Percentiles rank a stretch among this genome's conserved stretches.
phyloP scores from a whole-genome alignment of 1,140 invertebrate species.

The Cardiocondyla obscurior region DNA sequence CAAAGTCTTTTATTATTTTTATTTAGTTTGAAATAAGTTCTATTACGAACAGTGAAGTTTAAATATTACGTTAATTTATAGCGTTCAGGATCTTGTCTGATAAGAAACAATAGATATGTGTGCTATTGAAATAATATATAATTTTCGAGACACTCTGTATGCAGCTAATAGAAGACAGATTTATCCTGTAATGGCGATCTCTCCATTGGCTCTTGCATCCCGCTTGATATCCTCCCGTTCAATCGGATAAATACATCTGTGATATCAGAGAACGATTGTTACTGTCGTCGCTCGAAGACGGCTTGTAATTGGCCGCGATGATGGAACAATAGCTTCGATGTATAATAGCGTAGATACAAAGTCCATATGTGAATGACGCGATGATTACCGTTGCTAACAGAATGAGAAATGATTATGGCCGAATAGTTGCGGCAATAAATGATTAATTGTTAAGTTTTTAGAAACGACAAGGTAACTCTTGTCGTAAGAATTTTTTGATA shows the following conservation, averaged over 20 bases:
- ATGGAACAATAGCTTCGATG: conserved; percentile 55
- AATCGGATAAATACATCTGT: conserved; percentile 55
- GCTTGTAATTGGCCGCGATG: conserved; percentile 15
- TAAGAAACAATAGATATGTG: background rate
- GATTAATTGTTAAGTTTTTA: background rate
- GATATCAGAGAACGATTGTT: conserved; percentile 65
- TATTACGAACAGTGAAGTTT: background rate
- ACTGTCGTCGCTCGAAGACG: conserved; percentile 41
- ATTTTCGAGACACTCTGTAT: conserved; percentile 26
- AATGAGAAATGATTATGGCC: background rate
- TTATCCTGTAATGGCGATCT: conserved; percentile 53
- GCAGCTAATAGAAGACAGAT: conserved; percentile 48
- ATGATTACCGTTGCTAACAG: background rate
- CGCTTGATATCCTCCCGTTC: conserved; percentile 49
- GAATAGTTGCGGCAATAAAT: background rate
- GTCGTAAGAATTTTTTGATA: conserved; percentile 18
- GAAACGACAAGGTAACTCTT: background rate
- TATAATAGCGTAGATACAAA: conserved; percentile 52
- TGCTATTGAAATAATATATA: background rate
- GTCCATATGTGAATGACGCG: conserved; percentile 9
- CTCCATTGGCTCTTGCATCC: conserved; percentile 43
- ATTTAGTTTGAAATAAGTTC: background rate
- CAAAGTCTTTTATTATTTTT: background rate
- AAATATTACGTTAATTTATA: background rate
- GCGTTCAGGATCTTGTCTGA: background rate